These are phyloP conservation scores for Heteromyza rotundicornis DNA, from an alignment of 2,888 invertebrate species.

Conservation along the genomic window DNA sequence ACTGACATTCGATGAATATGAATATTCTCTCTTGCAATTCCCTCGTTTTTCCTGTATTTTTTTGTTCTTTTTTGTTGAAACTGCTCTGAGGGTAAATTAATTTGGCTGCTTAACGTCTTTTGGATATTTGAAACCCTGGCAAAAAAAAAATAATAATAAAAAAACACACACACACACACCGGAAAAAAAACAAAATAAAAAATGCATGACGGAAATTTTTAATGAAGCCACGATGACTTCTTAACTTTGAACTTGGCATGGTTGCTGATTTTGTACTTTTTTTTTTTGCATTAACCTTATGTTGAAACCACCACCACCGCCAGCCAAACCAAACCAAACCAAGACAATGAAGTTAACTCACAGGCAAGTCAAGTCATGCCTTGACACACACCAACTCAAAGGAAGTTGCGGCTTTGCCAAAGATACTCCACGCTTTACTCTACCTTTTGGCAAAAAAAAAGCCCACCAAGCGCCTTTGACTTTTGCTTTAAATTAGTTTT, in stretches of 20 bases:
- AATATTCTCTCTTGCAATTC: no score
- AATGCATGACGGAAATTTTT: conserved; percentile 27
- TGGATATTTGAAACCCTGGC: neutral
- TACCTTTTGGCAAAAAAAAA: no score
- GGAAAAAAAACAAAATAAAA: neutral
- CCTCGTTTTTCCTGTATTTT: neutral
- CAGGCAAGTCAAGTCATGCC: no score
- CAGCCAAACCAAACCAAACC: neutral
- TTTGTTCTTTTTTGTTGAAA: conserved; percentile 8
- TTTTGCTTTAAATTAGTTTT: neutral
- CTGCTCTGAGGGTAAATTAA: conserved; percentile 11
- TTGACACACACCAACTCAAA: no score
- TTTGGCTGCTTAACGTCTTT: conserved; percentile 10
- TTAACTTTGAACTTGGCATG: conserved; percentile 26
- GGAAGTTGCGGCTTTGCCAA: no score
- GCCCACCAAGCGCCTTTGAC: neutral
- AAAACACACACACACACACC: neutral
- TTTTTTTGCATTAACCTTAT: neutral
- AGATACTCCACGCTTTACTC: no score
- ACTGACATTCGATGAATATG: neutral
- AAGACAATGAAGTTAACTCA: neutral
- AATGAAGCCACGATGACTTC: conserved; percentile 41
- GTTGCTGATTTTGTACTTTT: neutral
- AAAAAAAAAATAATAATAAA: neutral
- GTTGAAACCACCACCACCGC: neutral